Evolutionary conservation across 2,797 vertebrate species (phyloP).

Genomic region (Prunella strophiata): DNA sequence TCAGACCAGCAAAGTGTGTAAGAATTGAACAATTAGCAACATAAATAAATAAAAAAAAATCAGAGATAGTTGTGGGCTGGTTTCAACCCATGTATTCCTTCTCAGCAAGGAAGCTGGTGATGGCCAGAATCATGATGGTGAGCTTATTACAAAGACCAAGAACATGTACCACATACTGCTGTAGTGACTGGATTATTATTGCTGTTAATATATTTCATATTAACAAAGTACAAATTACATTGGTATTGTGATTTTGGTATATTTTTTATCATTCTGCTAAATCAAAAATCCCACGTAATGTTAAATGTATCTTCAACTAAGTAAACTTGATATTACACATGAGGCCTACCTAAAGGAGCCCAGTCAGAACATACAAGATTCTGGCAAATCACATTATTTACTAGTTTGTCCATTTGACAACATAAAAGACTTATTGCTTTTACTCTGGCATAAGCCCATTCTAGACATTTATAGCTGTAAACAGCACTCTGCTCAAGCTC

Average conservation of each 20-base stretch:
- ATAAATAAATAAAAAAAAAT: background rate
- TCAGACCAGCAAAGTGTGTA: background rate
- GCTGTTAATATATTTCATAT: background rate
- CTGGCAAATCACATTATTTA: background rate
- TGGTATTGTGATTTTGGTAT: background rate
- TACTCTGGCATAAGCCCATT: background rate
- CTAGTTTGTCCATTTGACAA: background rate
- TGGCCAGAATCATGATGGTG: background rate
- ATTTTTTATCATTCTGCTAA: background rate
- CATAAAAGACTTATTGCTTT: background rate
- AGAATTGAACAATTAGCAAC: background rate
- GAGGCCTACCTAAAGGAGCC: background rate
- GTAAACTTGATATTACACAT: background rate
- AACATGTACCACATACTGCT: background rate
- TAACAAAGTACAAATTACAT: background rate
- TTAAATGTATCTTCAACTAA: background rate
- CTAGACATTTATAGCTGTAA: background rate
- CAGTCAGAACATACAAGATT: background rate
- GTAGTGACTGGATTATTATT: background rate
- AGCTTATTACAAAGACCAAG: background rate
- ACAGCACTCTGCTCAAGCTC: background rate
- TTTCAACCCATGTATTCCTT: background rate
- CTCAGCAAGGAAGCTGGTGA: background rate
- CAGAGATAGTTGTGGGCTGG: background rate
- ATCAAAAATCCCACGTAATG: fast-evolving